These are phyloP conservation scores for Dryobates pubescens DNA, from an alignment of 2,797 vertebrate genomes.

Conservation along the genomic window DNA sequence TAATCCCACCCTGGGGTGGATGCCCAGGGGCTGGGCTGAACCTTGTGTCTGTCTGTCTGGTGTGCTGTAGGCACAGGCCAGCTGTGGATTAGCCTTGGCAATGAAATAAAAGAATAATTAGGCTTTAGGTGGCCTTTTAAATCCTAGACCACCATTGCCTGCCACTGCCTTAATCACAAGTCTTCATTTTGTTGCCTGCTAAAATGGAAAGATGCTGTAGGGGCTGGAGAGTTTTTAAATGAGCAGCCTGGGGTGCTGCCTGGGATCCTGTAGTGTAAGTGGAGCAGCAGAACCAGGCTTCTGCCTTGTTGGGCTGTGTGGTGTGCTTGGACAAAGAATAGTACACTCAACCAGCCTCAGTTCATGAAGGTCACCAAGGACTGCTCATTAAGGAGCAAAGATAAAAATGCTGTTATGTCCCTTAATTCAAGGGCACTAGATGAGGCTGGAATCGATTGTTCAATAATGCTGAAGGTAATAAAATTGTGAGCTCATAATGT, in stretches of 20 bases:
- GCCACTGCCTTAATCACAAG: background rate
- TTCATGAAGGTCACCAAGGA: background rate
- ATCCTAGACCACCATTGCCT: background rate
- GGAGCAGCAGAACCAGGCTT: background rate
- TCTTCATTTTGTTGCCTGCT: background rate
- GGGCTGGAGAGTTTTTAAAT: background rate
- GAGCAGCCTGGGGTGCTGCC: background rate
- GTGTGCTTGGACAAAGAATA: background rate
- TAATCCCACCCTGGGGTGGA: background rate
- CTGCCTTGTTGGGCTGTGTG: background rate
- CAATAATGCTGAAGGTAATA: background rate
- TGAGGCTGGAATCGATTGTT: background rate
- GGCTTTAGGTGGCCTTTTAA: background rate
- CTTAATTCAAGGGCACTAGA: background rate
- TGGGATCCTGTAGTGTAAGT: background rate
- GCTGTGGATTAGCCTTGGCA: background rate
- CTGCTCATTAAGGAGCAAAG: background rate
- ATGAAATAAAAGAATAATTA: background rate
- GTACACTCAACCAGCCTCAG: accelerated
- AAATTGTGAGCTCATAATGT: background rate
- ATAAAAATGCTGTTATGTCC: background rate
- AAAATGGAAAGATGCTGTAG: accelerated
- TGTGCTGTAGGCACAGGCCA: background rate
- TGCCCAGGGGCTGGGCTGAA: background rate
- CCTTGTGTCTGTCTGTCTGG: background rate